Evolutionary conservation across 2,797 vertebrate genomes (phyloP), one percentile per base, ranked within the genome.

Genomic region (Spondyliosoma cantharus): DNA sequence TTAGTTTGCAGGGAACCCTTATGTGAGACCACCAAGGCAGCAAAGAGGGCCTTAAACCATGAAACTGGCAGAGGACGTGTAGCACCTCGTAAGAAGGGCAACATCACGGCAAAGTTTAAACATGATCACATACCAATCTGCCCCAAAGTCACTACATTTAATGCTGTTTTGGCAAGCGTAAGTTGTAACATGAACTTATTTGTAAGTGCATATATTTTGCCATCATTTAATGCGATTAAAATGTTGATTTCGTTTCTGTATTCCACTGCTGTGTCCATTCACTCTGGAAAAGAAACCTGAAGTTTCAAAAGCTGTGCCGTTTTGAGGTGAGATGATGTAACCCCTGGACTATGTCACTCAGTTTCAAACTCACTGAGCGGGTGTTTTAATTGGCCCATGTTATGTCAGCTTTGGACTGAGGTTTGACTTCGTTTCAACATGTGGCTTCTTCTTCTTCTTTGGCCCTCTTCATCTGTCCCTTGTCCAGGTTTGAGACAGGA

Each of bases 381-480:
- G 78, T 90, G 87, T 90, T 91, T 90, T 82, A 82, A 65, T 89
- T 90, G 89, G 88, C 88, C 13, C 43, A 52, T 68, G 74, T 79
- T 61, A 83, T 85, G 86, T 89, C 86, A 85, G 78, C 83, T 86
- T 86, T 86, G 87, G 89, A 88, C 46, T 25, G 69, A 63, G 69
- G 78, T 67, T 81, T 66, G 60, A 85, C 84, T 77, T 78, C 49
- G 22, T 67, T 80, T 84, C 83, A 88, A 87, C 84, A 81, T 74
- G 85, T 86, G 85, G 86, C 76, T 79, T 82, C 76, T 82, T 80
- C 70, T 68, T 63, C 66, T 70, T 59, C 65, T 29, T 62, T 76
- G 76, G 80, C 71, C 11, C 58, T 73, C 43, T 19, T 29, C 42
- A 27, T 76, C 74, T 4, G 22, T 76, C 53, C 50, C 57, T 62